A percentile compares a stretch with the other conserved stretches of the same genome.
phyloP scores from a whole-genome alignment of 2,888 invertebrate genomes.

The Suillia variegata region DNA sequence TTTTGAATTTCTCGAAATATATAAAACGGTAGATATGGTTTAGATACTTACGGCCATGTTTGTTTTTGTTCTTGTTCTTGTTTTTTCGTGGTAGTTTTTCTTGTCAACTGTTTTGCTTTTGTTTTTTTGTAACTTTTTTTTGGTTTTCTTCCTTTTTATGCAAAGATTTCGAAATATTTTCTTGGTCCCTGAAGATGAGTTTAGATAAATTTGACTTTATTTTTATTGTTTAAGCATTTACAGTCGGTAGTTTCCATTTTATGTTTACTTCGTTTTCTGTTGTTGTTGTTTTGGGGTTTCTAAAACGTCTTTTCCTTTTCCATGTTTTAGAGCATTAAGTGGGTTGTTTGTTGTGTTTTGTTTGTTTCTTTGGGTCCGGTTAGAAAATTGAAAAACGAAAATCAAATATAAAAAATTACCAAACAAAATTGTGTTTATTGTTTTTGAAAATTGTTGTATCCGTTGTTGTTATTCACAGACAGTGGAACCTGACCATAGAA shows the following conservation, averaged over 20 bases:
- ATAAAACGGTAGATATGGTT: too few species aligned
- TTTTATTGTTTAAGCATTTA: slow-evolving; percentile 37
- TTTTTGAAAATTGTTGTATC: slow-evolving; percentile 28
- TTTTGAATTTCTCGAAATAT: too few species aligned
- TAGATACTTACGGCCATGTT: too few species aligned
- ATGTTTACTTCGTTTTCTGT: too few species aligned
- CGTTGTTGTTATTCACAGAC: slow-evolving; percentile 29
- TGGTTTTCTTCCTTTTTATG: neutral
- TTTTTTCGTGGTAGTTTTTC: slow-evolving; percentile 15
- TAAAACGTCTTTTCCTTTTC: neutral
- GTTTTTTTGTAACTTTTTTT: slow-evolving; percentile 13
- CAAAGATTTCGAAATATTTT: slow-evolving; percentile 20
- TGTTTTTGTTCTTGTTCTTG: slow-evolving; percentile 9
- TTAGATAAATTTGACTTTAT: slow-evolving; percentile 40
- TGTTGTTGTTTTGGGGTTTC: neutral
- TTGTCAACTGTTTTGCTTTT: slow-evolving; percentile 28
- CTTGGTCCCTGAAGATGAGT: slow-evolving; percentile 59
- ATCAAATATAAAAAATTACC: slow-evolving; percentile 14
- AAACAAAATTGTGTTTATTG: slow-evolving; percentile 25
- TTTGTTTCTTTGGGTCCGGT: slow-evolving; percentile 3
- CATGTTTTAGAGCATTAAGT: slow-evolving; percentile 31
- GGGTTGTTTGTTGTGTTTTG: slow-evolving; percentile 31
- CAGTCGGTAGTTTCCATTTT: slow-evolving; percentile 30
- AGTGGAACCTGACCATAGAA: slow-evolving; percentile 2
- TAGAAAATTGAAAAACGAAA: slow-evolving; percentile 16